Conservation (phyloP, 1,140 invertebrate genomes). For the Eriocheir sinensis region DNA sequence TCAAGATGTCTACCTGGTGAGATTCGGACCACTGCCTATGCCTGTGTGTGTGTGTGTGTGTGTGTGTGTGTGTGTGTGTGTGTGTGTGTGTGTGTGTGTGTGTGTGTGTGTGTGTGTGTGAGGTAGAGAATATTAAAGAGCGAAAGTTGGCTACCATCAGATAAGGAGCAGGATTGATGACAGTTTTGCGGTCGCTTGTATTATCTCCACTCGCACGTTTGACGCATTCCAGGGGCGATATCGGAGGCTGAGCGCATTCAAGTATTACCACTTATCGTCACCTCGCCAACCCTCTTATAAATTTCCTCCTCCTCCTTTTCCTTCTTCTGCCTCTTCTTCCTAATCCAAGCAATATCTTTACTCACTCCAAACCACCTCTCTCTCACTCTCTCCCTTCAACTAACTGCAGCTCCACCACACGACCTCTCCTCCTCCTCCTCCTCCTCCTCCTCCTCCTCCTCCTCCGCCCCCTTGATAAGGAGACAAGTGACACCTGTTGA, state of each 20-base stretch:
- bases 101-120: slow-evolving; percentile 21
- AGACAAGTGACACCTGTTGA: slow-evolving; percentile 23
- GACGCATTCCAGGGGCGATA: neutral
- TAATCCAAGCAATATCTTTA: too few species aligned
- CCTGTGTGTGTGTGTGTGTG: too few species aligned
- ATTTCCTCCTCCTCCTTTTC: neutral
- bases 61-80: too few species aligned
- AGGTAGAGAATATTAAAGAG: neutral
- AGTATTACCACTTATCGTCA: neutral
- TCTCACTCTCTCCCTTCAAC: too few species aligned
- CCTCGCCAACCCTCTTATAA: too few species aligned
- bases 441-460: neutral
- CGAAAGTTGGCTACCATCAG: neutral
- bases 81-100: neutral
- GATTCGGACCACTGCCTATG: too few species aligned
- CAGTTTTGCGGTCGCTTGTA: neutral
- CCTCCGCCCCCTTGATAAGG: neutral
- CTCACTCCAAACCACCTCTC: too few species aligned
- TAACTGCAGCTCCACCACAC: too few species aligned
- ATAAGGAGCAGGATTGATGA: neutral
- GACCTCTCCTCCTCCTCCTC: neutral
- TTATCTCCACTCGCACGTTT: neutral
- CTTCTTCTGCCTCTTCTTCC: too few species aligned
- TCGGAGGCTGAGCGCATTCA: neutral
- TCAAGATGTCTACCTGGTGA: too few species aligned